Conservation (phyloP, 2,888 invertebrate genomes). For the Gari tellinella region DNA sequence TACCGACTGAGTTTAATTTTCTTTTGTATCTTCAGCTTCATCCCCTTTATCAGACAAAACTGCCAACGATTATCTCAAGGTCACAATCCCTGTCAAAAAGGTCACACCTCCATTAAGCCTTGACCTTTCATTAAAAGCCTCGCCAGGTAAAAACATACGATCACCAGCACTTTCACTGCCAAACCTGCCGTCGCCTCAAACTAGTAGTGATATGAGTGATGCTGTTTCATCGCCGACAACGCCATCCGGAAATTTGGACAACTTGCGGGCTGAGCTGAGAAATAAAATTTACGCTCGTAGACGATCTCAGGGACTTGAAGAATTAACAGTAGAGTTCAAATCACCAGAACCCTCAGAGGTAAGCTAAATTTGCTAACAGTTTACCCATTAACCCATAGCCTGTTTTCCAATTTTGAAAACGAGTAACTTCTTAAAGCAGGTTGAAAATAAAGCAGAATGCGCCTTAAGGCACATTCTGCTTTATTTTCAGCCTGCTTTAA, state of each 20-base stretch:
- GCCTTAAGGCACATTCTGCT: no score
- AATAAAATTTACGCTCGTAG: conserved; percentile 54
- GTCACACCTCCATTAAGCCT: conserved; percentile 25
- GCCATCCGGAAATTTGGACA: conserved; percentile 31
- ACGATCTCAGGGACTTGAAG: conserved; percentile 56
- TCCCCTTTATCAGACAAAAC: no score
- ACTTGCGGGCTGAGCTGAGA: conserved; percentile 46
- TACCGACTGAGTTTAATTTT: no score
- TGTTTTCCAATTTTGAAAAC: no score
- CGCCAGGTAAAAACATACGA: conserved; percentile 3
- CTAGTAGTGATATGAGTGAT: conserved; percentile 49
- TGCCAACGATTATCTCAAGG: no score
- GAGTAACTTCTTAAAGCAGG: no score
- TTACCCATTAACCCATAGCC: no score
- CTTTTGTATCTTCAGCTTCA: no score
- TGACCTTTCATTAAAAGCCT: conserved; percentile 28
- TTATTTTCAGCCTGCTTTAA: no score
- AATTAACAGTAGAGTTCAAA: conserved; percentile 58
- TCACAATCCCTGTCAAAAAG: no score
- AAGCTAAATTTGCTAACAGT: no score
- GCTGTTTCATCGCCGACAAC: conserved; percentile 41
- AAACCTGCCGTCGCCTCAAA: conserved; percentile 16
- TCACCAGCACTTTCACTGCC: neutral
- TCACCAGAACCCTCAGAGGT: conserved; percentile 56
- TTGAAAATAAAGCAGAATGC: no score